Conservation (phyloP, 2,797 vertebrate genomes). For the Sebastes trivittatus region DNA sequence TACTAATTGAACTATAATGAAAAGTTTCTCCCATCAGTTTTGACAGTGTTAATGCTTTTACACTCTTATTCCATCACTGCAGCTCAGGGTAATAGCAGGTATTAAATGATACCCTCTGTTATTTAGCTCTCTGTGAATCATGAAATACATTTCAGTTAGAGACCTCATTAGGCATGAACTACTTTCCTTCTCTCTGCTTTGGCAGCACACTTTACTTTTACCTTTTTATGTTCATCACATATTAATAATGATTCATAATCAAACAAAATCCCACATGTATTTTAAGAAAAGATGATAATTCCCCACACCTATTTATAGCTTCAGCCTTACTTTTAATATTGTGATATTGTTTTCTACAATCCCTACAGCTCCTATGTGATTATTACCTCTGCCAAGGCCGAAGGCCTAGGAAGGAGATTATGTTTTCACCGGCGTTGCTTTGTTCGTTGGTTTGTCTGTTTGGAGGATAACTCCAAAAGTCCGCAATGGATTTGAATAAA, state of each 20-base stretch:
- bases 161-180: neutral
- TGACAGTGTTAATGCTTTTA: neutral
- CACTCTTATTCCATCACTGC: neutral
- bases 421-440: too few species aligned
- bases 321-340: neutral
- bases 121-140: neutral
- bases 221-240: neutral
- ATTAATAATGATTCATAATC: neutral
- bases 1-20: neutral
- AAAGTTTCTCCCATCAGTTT: neutral
- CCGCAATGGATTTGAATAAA: too few species aligned
- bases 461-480: too few species aligned
- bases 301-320: neutral
- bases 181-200: neutral
- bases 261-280: too few species aligned
- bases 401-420: too few species aligned
- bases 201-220: neutral
- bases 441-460: too few species aligned
- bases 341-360: neutral
- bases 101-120: neutral
- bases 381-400: too few species aligned
- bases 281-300: neutral
- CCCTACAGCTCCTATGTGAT: neutral
- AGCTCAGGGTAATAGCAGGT: neutral
- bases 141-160: neutral